Conservation (phyloP, 35 echinoderm and acorn worm species). For the Heliocidaris erythrogramma region DNA sequence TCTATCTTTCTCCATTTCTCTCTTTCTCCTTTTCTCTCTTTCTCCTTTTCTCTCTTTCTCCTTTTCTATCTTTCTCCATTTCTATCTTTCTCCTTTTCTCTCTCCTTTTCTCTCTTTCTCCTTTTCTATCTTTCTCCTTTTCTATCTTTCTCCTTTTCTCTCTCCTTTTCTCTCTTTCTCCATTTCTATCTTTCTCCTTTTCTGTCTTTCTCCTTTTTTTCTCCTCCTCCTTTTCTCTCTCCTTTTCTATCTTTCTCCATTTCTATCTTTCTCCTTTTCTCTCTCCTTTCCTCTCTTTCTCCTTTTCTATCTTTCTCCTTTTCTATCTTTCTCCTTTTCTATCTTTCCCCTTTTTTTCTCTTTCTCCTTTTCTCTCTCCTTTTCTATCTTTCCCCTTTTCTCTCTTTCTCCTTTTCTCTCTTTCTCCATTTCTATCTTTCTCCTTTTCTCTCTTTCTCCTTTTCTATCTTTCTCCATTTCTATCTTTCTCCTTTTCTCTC, state of each 20-base stretch:
- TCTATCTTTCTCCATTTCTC: neutral
- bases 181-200: neutral
- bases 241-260: too few species aligned
- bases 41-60: neutral
- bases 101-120: neutral
- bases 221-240: too few species aligned
- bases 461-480: neutral
- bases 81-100: neutral
- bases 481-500: neutral
- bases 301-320: neutral
- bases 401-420: neutral
- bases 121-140: neutral
- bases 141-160: neutral
- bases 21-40: neutral
- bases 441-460: neutral
- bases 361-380: too few species aligned
- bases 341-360: neutral
- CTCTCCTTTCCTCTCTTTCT: neutral
- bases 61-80: slow-evolving; percentile 20
- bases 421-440: neutral
- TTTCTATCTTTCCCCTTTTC: neutral
- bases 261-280: too few species aligned
- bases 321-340: neutral
- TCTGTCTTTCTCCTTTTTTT: too few species aligned
- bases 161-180: neutral